These are phyloP conservation scores for Arvicanthis niloticus DNA, from an alignment of 2,113 vertebrate genomes.

Conservation along the genomic window DNA sequence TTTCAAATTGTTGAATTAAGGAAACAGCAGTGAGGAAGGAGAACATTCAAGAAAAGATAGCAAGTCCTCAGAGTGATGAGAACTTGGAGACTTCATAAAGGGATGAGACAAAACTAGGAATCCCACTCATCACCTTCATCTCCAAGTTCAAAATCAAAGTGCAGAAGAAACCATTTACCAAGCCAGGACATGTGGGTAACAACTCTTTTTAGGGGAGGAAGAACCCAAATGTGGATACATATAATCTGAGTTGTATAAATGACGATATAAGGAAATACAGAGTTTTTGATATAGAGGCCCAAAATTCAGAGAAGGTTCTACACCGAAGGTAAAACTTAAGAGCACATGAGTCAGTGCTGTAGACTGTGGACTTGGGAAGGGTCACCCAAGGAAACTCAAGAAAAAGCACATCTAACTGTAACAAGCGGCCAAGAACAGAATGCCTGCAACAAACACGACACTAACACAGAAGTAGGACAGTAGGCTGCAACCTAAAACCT, in stretches of 20 bases:
- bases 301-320: slow-evolving; percentile 6
- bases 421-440: not conserved
- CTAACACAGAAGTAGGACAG: not conserved
- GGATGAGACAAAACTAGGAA: not conserved
- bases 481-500: not conserved
- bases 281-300: not conserved
- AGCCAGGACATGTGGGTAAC: not conserved
- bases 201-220: not conserved
- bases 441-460: not conserved
- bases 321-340: not conserved
- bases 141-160: slow-evolving; percentile 9
- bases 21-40: slow-evolving; percentile 26
- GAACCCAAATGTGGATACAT: not conserved
- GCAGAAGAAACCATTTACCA: not conserved
- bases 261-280: not conserved
- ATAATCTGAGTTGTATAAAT: slow-evolving; percentile 21
- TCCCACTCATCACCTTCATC: not conserved
- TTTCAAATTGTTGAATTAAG: slow-evolving; percentile 51
- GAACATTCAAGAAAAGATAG: slow-evolving; percentile 33
- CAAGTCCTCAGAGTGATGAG: not conserved
- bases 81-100: not conserved
- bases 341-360: not conserved
- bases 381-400: not conserved
- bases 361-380: not conserved
- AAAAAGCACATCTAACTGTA: not conserved